These are phyloP conservation scores for Halcyon senegalensis DNA, from an alignment of 2,113 vertebrate genomes.

Conservation along the genomic window DNA sequence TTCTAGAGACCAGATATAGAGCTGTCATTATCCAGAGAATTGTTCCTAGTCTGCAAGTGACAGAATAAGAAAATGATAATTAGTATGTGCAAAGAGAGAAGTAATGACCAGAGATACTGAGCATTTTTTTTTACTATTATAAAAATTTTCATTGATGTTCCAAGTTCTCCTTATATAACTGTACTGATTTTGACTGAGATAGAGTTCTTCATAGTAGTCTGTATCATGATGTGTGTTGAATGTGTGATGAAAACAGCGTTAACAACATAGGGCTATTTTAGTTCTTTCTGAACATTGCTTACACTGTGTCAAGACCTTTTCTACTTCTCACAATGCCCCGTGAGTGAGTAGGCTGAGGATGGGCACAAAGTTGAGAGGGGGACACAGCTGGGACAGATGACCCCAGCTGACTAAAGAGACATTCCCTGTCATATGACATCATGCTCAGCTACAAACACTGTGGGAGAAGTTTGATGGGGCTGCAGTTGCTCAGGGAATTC, in stretches of 20 bases:
- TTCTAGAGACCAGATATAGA: background rate
- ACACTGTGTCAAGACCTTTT: background rate
- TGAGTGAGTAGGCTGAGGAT: background rate
- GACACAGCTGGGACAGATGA: background rate
- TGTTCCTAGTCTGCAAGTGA: background rate
- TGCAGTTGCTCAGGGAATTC: background rate
- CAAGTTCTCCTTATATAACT: background rate
- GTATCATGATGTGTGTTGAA: background rate
- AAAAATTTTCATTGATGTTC: background rate
- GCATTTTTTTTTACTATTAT: background rate
- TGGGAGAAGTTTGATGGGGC: background rate
- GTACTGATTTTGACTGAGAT: background rate
- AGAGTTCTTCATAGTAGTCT: background rate
- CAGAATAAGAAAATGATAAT: background rate
- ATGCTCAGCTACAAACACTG: background rate
- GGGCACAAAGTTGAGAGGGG: background rate
- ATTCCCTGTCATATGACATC: too few species aligned
- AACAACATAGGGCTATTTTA: background rate
- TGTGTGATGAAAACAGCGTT: background rate
- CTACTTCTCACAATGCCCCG: background rate
- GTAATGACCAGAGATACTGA: background rate
- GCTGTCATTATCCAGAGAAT: background rate
- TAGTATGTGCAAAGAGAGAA: background rate
- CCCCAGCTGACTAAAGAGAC: too few species aligned
- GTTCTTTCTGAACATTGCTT: background rate